Evolutionary conservation across 2,797 vertebrate species (phyloP), one percentile per base, ranked within the genome.

Genomic region (Sebastes hubbsi): DNA sequence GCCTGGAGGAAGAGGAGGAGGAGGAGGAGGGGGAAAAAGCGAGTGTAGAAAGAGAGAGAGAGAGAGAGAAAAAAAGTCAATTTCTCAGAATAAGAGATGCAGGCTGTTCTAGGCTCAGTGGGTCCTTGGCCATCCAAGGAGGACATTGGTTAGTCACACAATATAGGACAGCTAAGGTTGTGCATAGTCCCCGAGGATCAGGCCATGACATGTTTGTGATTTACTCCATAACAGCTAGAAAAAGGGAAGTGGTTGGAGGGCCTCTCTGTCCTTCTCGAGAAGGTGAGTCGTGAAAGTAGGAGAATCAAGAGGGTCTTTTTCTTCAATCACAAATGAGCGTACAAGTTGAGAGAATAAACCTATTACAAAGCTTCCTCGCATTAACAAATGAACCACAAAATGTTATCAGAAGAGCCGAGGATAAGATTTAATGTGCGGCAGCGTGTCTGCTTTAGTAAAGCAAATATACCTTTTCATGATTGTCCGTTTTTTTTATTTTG

Each of bases 171-270:
- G 89, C 56, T 72, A 87, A 90, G 92, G 91, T 94, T 91, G 81
- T 73, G 72, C 82, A 78, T 80, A 61, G 87, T 92, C 93, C 91
- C 78, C 10, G 77, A 88, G 93, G 92, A 91, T 81, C 80, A 9
- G 63, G 67, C 74, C 80, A 78, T 89, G 92, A 77, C 82, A 90
- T 92, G 89, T 94, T 94, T 95, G 93, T 93, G 90, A 95, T 95
- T 95, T 94, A 94, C 93, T 93, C 83, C 88, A 82, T 87, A 86
- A 90, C 89, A 75, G 74, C 88, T 80, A 60, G 89, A 85, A 82
- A 86, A 65, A 74, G 81, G 81, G 82, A 94, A 89, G 83, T 92
- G 70, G 85, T 94, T 95, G 88, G 83, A 88, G 93, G 94, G 88
- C 66, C 30, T 85, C 80, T 86, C 83, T 72, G 85, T 94, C 90